Evolutionary conservation across 2,113 vertebrate genomes (phyloP).

Genomic region (Psilopogon haemacephalus): DNA sequence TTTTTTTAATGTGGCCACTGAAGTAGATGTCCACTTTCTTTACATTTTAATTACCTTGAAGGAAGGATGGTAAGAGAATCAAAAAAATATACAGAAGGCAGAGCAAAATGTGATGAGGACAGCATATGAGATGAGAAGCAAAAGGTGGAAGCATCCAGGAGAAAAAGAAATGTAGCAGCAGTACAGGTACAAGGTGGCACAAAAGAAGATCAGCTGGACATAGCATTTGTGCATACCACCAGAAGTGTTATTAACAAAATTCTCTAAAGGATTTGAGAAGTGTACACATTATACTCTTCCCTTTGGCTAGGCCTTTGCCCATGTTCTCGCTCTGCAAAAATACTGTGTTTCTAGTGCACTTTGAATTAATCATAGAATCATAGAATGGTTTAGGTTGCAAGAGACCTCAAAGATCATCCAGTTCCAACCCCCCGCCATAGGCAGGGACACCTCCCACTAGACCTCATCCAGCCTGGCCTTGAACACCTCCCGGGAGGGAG

Average conservation of each 20-base stretch:
- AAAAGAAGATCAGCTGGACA: not conserved
- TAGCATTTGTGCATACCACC: not conserved
- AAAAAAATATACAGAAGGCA: not conserved
- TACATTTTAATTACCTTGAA: not conserved
- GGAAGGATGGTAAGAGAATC: not conserved
- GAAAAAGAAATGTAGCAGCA: not conserved
- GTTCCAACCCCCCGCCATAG: too few species aligned
- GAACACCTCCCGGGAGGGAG: too few species aligned
- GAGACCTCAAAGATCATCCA: too few species aligned
- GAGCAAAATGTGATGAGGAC: not conserved
- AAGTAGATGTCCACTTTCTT: not conserved
- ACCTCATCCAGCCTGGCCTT: too few species aligned
- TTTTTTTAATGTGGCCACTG: not conserved
- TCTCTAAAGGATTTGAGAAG: not conserved
- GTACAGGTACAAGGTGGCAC: not conserved
- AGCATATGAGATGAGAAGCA: not conserved
- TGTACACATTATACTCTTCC: not conserved
- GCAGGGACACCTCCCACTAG: too few species aligned
- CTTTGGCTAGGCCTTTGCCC: not conserved
- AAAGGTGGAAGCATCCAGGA: not conserved
- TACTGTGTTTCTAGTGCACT: not conserved
- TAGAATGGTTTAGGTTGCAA: too few species aligned
- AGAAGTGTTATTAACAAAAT: not conserved
- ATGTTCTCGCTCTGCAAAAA: not conserved
- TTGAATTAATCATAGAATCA: not conserved